Evolutionary conservation across 2,113 vertebrate genomes (phyloP), one percentile per base, ranked within the genome.

Genomic region (Scopus umbretta): DNA sequence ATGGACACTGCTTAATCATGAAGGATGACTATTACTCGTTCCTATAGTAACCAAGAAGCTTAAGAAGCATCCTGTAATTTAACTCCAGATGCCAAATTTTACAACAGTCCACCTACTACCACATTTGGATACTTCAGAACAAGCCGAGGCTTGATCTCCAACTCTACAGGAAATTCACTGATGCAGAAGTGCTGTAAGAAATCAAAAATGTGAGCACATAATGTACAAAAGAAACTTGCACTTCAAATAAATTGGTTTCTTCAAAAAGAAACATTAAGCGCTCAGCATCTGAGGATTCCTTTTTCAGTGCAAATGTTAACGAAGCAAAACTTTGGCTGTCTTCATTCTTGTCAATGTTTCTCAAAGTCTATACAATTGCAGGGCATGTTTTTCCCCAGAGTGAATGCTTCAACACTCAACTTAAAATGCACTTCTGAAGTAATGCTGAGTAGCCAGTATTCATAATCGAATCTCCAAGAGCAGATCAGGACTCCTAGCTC

Each of bases 11-110:
- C 96, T 97, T 98, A 98, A 98, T 98, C 98, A 97, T 97, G 97
- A 98, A 98, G 97, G 97, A 98, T 98, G 98, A 97, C 97, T 98
- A 97, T 98, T 98, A 97, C 97, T 96, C 95, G 98, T 98, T 98
- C 30, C 98, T 94, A 98, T 98, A 96, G 98, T 92, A 98, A 98
- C 98, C 85, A 45, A 45, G 96, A 96, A 92, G 97, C 98, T 98
- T 90, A 88, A 95, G 94, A 97, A 98, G 98, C 97, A 98, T 98
- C 96, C 97, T 98, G 97, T 98, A 98, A 98, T 98, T 98, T 97
- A 95, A 96, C 96, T 97, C 94, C 95, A 96, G 97, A 98, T 49
- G 95, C 97, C 96, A 97, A 96, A 97, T 98, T 98, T 97, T 96
- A 96, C 88, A 95, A 72, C 96, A 97, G 97, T 97, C 86, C 76